These are phyloP conservation scores for Portevinia maculata DNA, from an alignment of 2,888 invertebrate genomes.

Conservation along the genomic window DNA sequence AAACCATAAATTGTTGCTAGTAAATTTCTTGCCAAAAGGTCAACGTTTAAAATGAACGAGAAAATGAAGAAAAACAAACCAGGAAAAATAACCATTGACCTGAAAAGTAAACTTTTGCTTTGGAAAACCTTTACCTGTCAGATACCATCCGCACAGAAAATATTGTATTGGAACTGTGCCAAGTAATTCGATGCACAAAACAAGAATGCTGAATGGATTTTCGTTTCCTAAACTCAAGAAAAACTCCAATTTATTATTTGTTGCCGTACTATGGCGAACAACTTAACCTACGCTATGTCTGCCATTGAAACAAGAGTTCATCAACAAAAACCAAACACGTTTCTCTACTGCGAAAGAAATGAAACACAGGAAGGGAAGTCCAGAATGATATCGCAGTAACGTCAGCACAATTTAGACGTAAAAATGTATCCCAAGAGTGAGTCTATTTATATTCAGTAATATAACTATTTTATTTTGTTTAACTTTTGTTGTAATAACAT, in stretches of 20 bases:
- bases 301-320: slow-evolving; percentile 12
- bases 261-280: background rate
- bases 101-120: slow-evolving; percentile 43
- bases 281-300: background rate
- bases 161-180: slow-evolving; percentile 24
- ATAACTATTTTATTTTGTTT: slow-evolving; percentile 4
- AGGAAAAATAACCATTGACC: slow-evolving; percentile 24
- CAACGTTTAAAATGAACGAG: slow-evolving; percentile 4
- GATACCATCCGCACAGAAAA: slow-evolving; percentile 35
- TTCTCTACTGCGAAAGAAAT: background rate
- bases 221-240: slow-evolving; percentile 23
- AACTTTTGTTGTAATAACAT: slow-evolving; percentile 4
- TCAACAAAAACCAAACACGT: slow-evolving; percentile 19
- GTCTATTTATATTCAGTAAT: slow-evolving; percentile 19
- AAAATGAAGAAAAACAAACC: slow-evolving; percentile 17
- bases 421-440: background rate
- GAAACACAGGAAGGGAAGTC: background rate
- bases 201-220: slow-evolving; percentile 16
- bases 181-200: slow-evolving; percentile 32
- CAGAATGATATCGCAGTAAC: background rate
- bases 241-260: slow-evolving; percentile 19
- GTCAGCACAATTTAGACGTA: background rate
- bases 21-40: slow-evolving; percentile 13
- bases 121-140: slow-evolving; percentile 38
- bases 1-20: background rate